phyloP scores from a whole-genome alignment of 2,797 vertebrate genomes.

The Syndactyla subalaris region DNA sequence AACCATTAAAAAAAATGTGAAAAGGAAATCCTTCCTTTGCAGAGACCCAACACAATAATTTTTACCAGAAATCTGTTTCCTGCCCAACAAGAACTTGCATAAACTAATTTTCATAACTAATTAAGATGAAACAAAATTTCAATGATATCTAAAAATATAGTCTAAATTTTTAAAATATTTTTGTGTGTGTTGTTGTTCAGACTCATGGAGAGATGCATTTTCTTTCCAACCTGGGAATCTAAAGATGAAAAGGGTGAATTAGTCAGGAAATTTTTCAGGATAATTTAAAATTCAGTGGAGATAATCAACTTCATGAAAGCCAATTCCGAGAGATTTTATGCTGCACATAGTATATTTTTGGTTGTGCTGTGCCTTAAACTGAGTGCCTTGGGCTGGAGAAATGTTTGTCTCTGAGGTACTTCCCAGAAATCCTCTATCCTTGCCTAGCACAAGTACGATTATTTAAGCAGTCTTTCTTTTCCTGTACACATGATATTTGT shows the following conservation, averaged over 20 bases:
- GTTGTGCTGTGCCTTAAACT: background rate
- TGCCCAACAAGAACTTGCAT: background rate
- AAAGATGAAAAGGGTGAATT: background rate
- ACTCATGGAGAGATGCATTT: background rate
- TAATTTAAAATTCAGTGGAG: background rate
- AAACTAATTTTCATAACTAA: background rate
- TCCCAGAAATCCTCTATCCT: background rate
- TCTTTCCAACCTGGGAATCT: background rate
- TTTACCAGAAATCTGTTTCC: background rate
- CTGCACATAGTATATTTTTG: background rate
- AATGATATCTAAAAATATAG: background rate
- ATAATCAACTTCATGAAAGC: background rate
- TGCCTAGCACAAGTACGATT: background rate
- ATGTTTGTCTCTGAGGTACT: background rate
- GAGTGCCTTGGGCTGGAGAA: background rate
- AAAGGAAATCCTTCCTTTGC: background rate
- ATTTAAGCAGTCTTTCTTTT: background rate
- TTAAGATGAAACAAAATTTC: background rate
- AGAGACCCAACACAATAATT: background rate
- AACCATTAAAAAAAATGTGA: background rate
- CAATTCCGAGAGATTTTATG: background rate
- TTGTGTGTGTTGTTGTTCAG: background rate
- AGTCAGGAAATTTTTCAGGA: background rate
- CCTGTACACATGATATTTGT: background rate
- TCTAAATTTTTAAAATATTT: background rate